Percentiles rank a stretch among this genome's conserved stretches.
Conservation (phyloP, 2,113 vertebrate species). For the Ictalurus furcatus region DNA sequence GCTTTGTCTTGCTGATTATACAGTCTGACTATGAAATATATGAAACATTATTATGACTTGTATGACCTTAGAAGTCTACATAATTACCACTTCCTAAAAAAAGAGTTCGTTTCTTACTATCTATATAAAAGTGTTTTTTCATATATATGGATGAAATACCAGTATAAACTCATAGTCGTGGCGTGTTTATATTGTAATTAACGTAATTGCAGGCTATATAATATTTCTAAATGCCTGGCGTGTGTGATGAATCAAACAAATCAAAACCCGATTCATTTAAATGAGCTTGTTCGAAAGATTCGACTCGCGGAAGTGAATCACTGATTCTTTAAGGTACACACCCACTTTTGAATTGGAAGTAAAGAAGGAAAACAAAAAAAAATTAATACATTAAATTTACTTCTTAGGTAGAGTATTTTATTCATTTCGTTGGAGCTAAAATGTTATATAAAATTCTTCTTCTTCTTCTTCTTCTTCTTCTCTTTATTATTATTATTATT, state of each 20-base stretch:
- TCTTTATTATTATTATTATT: not conserved
- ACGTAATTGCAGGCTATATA: not conserved
- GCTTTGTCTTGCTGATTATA: no score
- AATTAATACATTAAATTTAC: not conserved
- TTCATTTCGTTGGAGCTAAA: not conserved
- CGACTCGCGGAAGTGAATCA: slow-evolving; percentile 39
- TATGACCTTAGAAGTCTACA: not conserved
- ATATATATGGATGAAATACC: not conserved
- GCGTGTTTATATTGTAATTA: not conserved
- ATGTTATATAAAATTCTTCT: not conserved
- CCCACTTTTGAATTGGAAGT: slow-evolving; percentile 43
- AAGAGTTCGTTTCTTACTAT: not conserved
- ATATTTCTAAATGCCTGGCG: not conserved
- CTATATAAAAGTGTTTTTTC: not conserved
- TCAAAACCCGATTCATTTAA: not conserved
- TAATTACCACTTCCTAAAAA: not conserved
- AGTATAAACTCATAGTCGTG: not conserved
- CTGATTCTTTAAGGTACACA: slow-evolving; percentile 50
- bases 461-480: no score
- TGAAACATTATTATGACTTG: not conserved
- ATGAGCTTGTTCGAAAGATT: not conserved
- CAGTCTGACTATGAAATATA: not conserved
- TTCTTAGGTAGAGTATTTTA: not conserved
- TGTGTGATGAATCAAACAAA: not conserved
- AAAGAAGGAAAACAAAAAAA: not conserved